Percentiles rank a stretch among this genome's conserved stretches.
Evolutionary conservation across 2,113 vertebrate genomes (phyloP).

Genomic region (Tylochromis polylepis): DNA sequence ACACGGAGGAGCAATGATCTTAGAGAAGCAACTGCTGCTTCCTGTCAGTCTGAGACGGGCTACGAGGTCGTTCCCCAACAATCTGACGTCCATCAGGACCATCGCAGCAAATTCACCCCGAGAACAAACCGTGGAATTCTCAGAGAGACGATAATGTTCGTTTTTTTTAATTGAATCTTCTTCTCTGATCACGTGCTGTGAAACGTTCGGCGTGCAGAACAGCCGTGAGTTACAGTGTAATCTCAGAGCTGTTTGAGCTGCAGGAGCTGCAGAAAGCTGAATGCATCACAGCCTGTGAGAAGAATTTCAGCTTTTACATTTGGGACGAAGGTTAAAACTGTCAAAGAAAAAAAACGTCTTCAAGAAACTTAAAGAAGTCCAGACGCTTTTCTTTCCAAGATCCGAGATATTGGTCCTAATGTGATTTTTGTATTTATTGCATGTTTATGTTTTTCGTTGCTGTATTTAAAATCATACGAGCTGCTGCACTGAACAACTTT

Average conservation of each 20-base stretch:
- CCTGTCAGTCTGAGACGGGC: not conserved
- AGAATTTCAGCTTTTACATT: not conserved
- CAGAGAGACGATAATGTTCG: not conserved
- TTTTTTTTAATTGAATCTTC: not conserved
- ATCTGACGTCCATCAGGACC: not conserved
- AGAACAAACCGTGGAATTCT: not conserved
- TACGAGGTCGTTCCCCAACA: not conserved
- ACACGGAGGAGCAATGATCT: not conserved
- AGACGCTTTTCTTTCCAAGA: no score
- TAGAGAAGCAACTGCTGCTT: not conserved
- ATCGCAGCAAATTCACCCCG: not conserved
- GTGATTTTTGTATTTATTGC: not conserved
- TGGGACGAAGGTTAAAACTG: not conserved
- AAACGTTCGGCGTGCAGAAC: not conserved
- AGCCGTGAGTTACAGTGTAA: not conserved
- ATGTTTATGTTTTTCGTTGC: not conserved
- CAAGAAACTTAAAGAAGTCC: not conserved
- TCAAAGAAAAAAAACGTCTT: accelerated
- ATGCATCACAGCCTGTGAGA: not conserved
- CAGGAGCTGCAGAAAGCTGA: not conserved
- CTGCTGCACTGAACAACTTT: not conserved
- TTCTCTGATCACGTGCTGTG: not conserved
- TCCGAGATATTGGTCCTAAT: no score
- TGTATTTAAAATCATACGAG: not conserved
- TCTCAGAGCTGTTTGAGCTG: not conserved